These are phyloP conservation scores for Drosophila diplacantha DNA, from an alignment of 2,888 invertebrate genomes.

Conservation along the genomic window DNA sequence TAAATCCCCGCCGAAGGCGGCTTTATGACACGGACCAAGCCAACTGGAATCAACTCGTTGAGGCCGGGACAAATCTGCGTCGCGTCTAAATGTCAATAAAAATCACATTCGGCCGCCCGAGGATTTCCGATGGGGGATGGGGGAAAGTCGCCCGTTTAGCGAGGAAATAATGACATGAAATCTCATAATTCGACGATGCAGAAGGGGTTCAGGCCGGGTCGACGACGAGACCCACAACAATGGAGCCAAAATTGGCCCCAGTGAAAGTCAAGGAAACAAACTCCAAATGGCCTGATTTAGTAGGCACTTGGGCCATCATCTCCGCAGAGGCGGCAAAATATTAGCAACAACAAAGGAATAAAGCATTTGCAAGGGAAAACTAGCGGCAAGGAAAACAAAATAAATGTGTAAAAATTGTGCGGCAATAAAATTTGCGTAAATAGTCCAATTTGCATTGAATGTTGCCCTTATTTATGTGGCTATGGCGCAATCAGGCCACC, in stretches of 20 bases:
- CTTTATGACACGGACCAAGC: slow-evolving; percentile 61
- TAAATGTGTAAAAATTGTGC: slow-evolving; percentile 71
- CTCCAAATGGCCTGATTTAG: slow-evolving; percentile 71
- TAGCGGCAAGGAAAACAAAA: slow-evolving; percentile 51
- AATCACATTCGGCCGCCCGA: slow-evolving; percentile 55
- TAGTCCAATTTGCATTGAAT: slow-evolving; percentile 74
- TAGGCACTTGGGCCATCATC: slow-evolving; percentile 55
- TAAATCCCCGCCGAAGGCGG: slow-evolving; percentile 51
- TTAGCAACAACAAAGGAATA: slow-evolving; percentile 33
- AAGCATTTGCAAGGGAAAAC: slow-evolving; percentile 37
- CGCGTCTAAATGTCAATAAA: slow-evolving; percentile 68
- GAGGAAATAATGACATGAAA: slow-evolving; percentile 74
- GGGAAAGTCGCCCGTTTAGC: slow-evolving; percentile 67
- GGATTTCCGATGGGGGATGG: slow-evolving; percentile 27
- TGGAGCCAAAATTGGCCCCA: slow-evolving; percentile 32
- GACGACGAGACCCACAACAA: slow-evolving; percentile 20
- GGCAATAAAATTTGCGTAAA: slow-evolving; percentile 77
- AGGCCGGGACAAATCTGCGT: slow-evolving; percentile 58
- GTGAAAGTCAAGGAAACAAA: slow-evolving; percentile 50
- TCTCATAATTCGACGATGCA: slow-evolving; percentile 69
- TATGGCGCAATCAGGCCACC: slow-evolving; percentile 36
- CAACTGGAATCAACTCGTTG: slow-evolving; percentile 58
- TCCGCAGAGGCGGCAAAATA: slow-evolving; percentile 31
- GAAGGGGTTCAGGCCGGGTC: slow-evolving; percentile 13
- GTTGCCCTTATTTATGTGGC: slow-evolving; percentile 66